Conservation (phyloP, 2,113 vertebrate genomes). For the Microtus richardsoni region DNA sequence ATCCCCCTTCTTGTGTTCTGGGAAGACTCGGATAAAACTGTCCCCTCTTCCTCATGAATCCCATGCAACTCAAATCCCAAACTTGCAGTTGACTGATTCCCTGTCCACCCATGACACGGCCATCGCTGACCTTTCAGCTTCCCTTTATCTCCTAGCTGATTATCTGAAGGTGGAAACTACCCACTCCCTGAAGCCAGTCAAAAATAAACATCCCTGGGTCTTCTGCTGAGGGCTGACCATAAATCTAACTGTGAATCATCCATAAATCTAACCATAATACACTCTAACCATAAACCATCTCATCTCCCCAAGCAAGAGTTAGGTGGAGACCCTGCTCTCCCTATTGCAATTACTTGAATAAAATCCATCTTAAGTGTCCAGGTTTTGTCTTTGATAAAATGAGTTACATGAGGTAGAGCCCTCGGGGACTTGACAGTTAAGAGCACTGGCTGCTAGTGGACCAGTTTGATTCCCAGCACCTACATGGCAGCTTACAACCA, state of each 20-base stretch:
- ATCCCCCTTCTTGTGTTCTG: neutral
- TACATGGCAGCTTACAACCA: neutral
- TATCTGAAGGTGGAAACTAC: neutral
- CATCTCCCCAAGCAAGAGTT: neutral
- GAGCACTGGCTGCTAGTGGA: neutral
- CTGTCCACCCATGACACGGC: neutral
- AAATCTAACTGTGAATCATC: neutral
- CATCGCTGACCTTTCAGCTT: neutral
- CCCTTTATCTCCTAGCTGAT: neutral
- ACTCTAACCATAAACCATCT: neutral
- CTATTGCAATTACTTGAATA: neutral
- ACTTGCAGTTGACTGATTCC: neutral
- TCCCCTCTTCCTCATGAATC: neutral
- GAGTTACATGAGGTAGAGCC: neutral
- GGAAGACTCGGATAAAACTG: neutral
- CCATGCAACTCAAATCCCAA: neutral
- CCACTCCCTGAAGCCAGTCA: neutral
- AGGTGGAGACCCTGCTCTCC: neutral
- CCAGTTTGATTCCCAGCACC: neutral
- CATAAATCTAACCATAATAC: neutral
- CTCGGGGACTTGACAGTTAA: neutral
- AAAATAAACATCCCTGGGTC: neutral
- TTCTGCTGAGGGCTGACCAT: neutral
- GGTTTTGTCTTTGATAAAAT: neutral
- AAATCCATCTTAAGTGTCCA: neutral